Evolutionary conservation across 1,140 invertebrate genomes (phyloP).

Genomic region (Melitaea cinxia): DNA sequence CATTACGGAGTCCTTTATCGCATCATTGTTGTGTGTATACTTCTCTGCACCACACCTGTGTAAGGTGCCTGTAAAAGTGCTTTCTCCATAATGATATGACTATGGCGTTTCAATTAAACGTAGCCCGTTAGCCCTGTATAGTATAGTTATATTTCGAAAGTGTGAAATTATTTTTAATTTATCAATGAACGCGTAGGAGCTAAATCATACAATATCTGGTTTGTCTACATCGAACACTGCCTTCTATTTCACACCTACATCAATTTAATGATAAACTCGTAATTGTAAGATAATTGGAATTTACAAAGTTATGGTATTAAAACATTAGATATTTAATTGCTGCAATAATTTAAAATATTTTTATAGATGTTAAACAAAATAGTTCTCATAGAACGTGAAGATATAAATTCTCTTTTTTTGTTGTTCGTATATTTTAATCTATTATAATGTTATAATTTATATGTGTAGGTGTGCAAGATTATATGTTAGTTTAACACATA

Average conservation of each 20-base stretch:
- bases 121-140: neutral
- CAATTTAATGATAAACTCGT: slow-evolving; percentile 54
- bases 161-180: slow-evolving; percentile 20
- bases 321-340: slow-evolving; percentile 5
- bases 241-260: slow-evolving; percentile 47
- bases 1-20: no score
- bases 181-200: slow-evolving; percentile 36
- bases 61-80: no score
- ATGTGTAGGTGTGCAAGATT: no score
- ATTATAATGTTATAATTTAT: no score
- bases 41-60: no score
- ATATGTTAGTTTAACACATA: no score
- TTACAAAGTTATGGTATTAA: neutral
- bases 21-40: no score
- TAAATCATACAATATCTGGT: slow-evolving; percentile 33
- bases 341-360: neutral
- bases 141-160: neutral
- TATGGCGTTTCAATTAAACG: no score
- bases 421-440: neutral
- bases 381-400: neutral
- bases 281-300: slow-evolving; percentile 14
- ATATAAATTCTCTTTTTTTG: neutral
- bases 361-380: neutral
- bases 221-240: slow-evolving; percentile 40
- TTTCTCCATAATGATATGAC: no score